These are phyloP conservation scores for Periparus ater DNA, from an alignment of 2,797 vertebrate genomes.

Conservation along the genomic window DNA sequence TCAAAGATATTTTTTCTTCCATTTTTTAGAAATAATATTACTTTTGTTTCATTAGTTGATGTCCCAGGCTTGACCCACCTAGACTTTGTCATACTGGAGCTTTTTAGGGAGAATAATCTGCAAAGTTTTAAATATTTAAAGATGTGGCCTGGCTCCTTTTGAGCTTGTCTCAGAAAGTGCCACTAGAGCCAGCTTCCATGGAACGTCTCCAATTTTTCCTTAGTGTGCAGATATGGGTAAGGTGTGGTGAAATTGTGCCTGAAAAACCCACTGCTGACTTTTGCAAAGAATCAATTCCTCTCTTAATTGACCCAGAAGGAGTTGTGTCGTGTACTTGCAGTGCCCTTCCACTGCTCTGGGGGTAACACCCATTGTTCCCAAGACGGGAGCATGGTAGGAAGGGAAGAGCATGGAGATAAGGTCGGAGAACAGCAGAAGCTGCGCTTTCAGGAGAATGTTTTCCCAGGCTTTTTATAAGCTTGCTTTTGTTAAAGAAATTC, in stretches of 20 bases:
- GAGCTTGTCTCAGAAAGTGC: neutral
- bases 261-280: neutral
- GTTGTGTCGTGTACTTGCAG: neutral
- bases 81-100: neutral
- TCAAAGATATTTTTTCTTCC: neutral
- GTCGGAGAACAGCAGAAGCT: neutral
- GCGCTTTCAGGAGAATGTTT: constrained; percentile 4
- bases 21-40: neutral
- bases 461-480: neutral
- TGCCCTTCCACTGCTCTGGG: neutral
- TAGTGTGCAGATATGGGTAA: neutral
- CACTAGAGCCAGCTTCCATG: neutral
- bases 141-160: neutral
- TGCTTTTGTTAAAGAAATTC: constrained; percentile 28
- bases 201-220: neutral
- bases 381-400: neutral
- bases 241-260: neutral
- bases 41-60: neutral
- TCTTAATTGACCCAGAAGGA: neutral
- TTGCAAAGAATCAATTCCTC: neutral
- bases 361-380: neutral
- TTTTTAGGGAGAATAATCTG: neutral
- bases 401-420: neutral
- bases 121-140: neutral
- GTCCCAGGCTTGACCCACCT: neutral